A percentile compares a stretch with the other conserved stretches of the same genome.
Evolutionary conservation across 92 coral and sea anemone genomes (phyloP).

Genomic region (Paragorgia papillata): DNA sequence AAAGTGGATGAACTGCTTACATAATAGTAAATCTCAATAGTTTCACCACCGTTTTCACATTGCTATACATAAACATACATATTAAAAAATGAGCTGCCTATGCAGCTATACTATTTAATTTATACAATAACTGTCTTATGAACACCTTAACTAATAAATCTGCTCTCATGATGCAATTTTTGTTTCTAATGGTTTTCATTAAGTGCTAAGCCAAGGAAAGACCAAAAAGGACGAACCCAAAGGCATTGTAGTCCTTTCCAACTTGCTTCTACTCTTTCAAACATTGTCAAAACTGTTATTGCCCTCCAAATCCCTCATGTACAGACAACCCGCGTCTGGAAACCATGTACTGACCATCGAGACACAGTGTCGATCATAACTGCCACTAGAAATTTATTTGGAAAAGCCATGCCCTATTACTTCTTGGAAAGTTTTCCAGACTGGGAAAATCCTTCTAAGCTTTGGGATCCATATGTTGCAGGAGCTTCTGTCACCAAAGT

Average conservation of each 20-base stretch:
- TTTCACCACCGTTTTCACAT: too few species aligned
- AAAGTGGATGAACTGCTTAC: too few species aligned
- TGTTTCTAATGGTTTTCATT: neutral
- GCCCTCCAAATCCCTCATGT: conserved; percentile 47
- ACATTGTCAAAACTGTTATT: conserved; percentile 67
- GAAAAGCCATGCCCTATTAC: conserved; percentile 14
- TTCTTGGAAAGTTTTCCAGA: conserved; percentile 24
- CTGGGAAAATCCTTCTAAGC: conserved; percentile 2
- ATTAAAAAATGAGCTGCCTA: too few species aligned
- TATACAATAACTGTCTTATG: too few species aligned
- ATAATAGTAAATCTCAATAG: too few species aligned
- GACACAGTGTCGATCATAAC: neutral
- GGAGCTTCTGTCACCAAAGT: conserved; percentile 12
- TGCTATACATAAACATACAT: too few species aligned
- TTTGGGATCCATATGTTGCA: conserved; percentile 3
- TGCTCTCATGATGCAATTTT: neutral
- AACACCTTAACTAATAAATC: too few species aligned
- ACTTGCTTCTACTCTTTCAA: too few species aligned
- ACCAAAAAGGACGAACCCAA: conserved; percentile 64
- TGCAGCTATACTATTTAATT: too few species aligned
- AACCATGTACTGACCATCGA: conserved; percentile 3
- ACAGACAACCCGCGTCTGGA: neutral
- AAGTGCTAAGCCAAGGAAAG: too few species aligned
- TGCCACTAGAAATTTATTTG: conserved; percentile 2
- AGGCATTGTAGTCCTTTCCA: conserved; percentile 67